phyloP scores from a whole-genome alignment of 2,113 vertebrate genomes.

The Polyodon spathula region DNA sequence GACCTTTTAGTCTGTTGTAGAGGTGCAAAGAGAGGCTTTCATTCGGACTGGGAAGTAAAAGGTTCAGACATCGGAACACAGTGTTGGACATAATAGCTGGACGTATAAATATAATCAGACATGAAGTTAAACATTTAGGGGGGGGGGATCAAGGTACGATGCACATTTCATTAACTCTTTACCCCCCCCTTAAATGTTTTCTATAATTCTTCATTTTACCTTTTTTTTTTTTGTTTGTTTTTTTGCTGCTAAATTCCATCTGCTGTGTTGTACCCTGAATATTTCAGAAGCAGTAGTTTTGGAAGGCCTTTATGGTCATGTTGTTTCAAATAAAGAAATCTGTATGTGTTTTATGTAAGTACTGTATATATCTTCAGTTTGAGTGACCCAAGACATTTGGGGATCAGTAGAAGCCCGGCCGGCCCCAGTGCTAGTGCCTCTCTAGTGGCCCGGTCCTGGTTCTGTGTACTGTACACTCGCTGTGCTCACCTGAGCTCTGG shows the following conservation, averaged over 20 bases:
- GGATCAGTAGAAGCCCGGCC: background rate
- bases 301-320: conserved; percentile 29
- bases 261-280: conserved; percentile 32
- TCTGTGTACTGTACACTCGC: no score
- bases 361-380: background rate
- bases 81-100: no score
- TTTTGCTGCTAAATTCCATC: conserved; percentile 37
- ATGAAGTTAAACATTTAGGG: no score
- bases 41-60: no score
- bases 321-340: conserved; percentile 21
- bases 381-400: conserved; percentile 1
- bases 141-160: no score
- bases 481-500: no score
- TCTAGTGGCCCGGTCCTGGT: background rate
- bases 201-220: background rate
- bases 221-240: conserved; percentile 2
- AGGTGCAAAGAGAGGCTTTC: no score
- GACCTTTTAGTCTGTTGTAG: no score
- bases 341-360: conserved; percentile 32
- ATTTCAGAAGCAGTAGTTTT: conserved; percentile 26
- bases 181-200: no score
- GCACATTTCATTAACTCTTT: no score
- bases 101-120: no score
- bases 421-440: conserved; percentile 7
- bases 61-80: no score